These are phyloP conservation scores for Dione juno DNA, from an alignment of 2,888 invertebrate species.

Conservation along the genomic window DNA sequence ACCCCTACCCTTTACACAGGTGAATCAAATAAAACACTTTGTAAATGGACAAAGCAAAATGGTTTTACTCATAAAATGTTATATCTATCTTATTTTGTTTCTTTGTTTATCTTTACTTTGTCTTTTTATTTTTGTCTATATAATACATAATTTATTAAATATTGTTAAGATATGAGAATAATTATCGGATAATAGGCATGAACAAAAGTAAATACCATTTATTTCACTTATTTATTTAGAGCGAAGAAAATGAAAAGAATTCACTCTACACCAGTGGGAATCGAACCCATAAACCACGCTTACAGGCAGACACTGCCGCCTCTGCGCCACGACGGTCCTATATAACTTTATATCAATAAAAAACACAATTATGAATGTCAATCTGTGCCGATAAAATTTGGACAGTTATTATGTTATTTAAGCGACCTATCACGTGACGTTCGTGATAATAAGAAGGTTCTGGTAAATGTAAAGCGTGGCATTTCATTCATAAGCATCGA, in stretches of 20 bases:
- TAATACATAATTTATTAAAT: too few species aligned
- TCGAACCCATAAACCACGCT: too few species aligned
- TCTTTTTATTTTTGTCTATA: too few species aligned
- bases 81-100: slow-evolving; percentile 2
- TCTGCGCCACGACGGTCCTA: too few species aligned
- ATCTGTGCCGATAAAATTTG: background rate
- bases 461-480: slow-evolving; percentile 11
- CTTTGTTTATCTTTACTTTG: background rate
- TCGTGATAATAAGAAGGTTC: slow-evolving; percentile 2
- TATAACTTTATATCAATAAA: too few species aligned
- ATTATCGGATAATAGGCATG: too few species aligned
- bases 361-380: background rate
- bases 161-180: too few species aligned
- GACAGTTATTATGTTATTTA: background rate
- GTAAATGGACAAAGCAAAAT: background rate
- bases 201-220: too few species aligned
- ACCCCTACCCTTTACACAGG: slow-evolving; percentile 10
- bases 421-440: slow-evolving; percentile 20
- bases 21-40: slow-evolving; percentile 15
- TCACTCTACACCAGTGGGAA: too few species aligned
- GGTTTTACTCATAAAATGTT: slow-evolving; percentile 1
- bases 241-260: too few species aligned
- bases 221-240: too few species aligned
- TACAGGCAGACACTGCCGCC: too few species aligned
- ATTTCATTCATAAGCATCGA: slow-evolving; percentile 23